phyloP scores from a whole-genome alignment of 2,888 invertebrate species.

The Oscheius onirici region DNA sequence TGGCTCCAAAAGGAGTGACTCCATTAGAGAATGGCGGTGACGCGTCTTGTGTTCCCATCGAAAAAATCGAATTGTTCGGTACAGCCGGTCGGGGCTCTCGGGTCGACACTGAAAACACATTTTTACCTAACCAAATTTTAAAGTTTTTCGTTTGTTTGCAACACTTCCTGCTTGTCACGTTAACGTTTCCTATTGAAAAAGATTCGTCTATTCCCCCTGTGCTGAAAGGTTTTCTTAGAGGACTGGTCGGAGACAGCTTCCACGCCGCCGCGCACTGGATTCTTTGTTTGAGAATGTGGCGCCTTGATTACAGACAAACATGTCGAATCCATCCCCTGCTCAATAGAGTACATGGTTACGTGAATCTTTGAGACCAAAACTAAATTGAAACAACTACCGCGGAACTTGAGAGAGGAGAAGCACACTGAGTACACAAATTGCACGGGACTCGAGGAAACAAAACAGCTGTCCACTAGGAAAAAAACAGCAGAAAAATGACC shows the following conservation, averaged over 20 bases:
- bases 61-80: neutral
- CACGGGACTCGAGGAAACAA: neutral
- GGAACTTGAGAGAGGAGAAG: neutral
- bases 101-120: conserved; percentile 8
- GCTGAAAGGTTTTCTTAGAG: conserved; percentile 24
- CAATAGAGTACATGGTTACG: neutral
- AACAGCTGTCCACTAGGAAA: neutral
- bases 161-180: neutral
- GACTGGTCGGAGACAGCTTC: conserved; percentile 30
- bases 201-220: neutral
- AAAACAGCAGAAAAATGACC: neutral
- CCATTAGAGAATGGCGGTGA: conserved; percentile 35
- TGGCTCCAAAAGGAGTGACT: conserved; percentile 51
- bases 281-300: conserved; percentile 32
- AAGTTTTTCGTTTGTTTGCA: neutral
- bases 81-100: conserved; percentile 6
- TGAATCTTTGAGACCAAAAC: neutral
- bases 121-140: neutral
- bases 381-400: neutral
- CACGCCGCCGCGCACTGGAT: conserved; percentile 27
- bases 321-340: neutral
- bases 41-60: conserved; percentile 41
- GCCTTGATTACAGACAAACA: conserved; percentile 32
- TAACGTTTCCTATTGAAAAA: neutral
- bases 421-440: neutral